Percentiles rank a stretch among this genome's conserved stretches.
phyloP scores from a whole-genome alignment of 1,140 invertebrate genomes.

The Tetramorium alpestre region DNA sequence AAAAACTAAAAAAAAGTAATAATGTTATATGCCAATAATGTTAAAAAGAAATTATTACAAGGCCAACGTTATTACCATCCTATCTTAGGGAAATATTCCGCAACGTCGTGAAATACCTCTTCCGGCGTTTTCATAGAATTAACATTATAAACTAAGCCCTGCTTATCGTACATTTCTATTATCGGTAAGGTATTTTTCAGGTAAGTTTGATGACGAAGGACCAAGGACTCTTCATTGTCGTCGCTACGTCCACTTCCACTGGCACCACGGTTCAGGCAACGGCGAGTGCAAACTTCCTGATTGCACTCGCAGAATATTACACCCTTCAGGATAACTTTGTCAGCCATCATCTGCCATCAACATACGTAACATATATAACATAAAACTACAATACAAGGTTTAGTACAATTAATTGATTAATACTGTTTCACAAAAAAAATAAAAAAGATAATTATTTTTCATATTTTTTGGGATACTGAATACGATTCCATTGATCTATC shows the following conservation, averaged over 20 bases:
- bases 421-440: too few species aligned
- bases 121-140: slow-evolving; percentile 90
- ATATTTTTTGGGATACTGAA: too few species aligned
- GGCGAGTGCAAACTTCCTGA: slow-evolving; percentile 92
- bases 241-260: slow-evolving; percentile 96
- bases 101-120: slow-evolving; percentile 90
- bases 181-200: slow-evolving; percentile 97
- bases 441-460: too few species aligned
- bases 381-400: too few species aligned
- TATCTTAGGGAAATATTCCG: slow-evolving; percentile 82
- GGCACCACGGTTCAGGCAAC: slow-evolving; percentile 94
- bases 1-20: not conserved
- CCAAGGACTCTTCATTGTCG: slow-evolving; percentile 96
- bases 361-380: not conserved
- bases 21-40: not conserved
- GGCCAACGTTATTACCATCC: slow-evolving; percentile 78
- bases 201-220: slow-evolving; percentile 97
- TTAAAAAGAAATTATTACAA: not conserved
- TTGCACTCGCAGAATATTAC: slow-evolving; percentile 98
- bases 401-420: too few species aligned
- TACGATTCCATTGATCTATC: too few species aligned
- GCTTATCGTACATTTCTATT: slow-evolving; percentile 93
- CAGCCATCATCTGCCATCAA: slow-evolving; percentile 89
- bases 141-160: slow-evolving; percentile 92
- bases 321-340: slow-evolving; percentile 94